Evolutionary conservation across 2,113 vertebrate genomes (phyloP), one percentile per base, ranked within the genome.

Genomic region (Chionodraco myersi): DNA sequence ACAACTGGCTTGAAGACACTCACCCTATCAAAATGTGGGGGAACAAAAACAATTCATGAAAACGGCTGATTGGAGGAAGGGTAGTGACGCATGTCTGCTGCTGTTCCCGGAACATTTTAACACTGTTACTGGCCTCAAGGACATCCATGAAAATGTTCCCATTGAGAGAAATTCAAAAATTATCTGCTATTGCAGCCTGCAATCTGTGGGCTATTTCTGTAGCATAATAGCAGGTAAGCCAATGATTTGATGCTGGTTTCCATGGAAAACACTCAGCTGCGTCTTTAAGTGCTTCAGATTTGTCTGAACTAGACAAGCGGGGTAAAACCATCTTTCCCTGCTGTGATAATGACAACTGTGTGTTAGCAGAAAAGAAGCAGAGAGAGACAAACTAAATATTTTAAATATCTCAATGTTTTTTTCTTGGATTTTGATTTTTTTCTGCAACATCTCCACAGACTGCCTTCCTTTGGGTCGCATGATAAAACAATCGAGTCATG

Each of bases 251-350:
- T 76, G 63, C 84, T 75, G 65, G 91, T 94, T 92, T 86, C 87
- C 90, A 92, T 90, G 91, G 89, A 66, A 93, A 90, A 86, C 75
- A 62, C 61, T 67, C 52, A 44, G 70, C 57, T 56, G 85, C 74
- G 68, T 68, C 56, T 84, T 66, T 41, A 5, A 80, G 70, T 79
- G 62, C 75, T 88, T 71, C 51, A 41, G 61, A n/a, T 83, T 74
- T 82, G 44, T 41, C 47, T 86, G 63, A 78, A 72, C 54, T 44
- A 53, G 45, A 80, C 30, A 9, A 66, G 49, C 62, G 62, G 52
- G 54, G 1, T 21, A 83, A 77, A 72, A 75, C 5, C 14, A 52
- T 59, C 16, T 58, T 10, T 8, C 9, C 15, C 62, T 26, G 49
- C 64, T 68, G 59, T 36, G 60, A 69, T 77, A 48, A 82, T 77